A percentile compares a stretch with the other conserved stretches of the same genome.
Evolutionary conservation across 2,797 vertebrate species (phyloP).

Genomic region (Chanos chanos): DNA sequence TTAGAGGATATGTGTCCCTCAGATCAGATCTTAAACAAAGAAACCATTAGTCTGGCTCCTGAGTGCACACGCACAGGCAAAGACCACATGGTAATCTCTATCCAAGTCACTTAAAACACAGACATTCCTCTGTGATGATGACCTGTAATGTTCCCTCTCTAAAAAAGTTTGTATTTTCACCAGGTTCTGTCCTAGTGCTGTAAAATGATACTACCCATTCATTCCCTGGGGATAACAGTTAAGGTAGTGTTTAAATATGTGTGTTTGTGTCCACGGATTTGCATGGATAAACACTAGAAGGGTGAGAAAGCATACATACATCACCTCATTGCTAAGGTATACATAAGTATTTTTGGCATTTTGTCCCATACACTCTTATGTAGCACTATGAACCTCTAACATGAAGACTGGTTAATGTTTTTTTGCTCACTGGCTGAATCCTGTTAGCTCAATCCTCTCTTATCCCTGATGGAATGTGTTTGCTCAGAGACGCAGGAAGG

Average conservation of each 20-base stretch:
- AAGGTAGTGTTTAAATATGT: background rate
- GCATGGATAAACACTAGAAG: too few relatives aligned
- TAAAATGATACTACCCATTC: background rate
- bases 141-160: too few relatives aligned
- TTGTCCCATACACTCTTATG: too few relatives aligned
- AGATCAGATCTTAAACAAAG: conserved; percentile 56
- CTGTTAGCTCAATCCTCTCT: conserved; percentile 15
- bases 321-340: too few relatives aligned
- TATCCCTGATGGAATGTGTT: conserved; percentile 40
- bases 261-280: too few relatives aligned
- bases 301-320: too few relatives aligned
- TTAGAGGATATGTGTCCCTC: conserved; percentile 56
- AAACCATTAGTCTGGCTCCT: conserved; percentile 55
- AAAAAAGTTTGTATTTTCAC: background rate
- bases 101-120: too few relatives aligned
- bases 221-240: background rate
- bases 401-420: conserved; percentile 7
- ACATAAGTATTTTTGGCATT: too few relatives aligned
- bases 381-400: too few relatives aligned
- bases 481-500: conserved; percentile 34
- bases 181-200: background rate
- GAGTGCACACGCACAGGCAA: conserved; percentile 54
- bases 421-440: background rate
- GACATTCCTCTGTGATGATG: too few relatives aligned
- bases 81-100: conserved; percentile 37